Evolutionary conservation across 2,888 invertebrate species (phyloP).

Genomic region (Itoplectis maculator): DNA sequence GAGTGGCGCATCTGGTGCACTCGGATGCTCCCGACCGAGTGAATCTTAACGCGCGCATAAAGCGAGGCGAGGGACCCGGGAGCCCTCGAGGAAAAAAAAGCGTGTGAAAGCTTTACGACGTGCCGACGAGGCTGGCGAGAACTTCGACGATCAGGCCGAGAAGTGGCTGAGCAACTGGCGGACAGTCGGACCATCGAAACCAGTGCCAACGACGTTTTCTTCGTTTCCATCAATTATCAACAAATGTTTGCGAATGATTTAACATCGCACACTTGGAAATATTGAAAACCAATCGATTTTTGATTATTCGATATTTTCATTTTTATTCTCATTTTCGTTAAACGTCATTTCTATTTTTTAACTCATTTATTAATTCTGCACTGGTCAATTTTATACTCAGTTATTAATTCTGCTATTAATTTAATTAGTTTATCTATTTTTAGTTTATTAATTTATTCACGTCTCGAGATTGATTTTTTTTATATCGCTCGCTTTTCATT

Average conservation of each 20-base stretch:
- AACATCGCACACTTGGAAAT: background rate
- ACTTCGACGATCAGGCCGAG: slow-evolving; percentile 44
- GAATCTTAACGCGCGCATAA: slow-evolving; percentile 61
- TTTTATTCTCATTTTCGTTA: too few species aligned
- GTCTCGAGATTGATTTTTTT: background rate
- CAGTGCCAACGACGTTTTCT: background rate
- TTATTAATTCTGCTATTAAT: too few species aligned
- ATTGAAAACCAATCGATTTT: background rate
- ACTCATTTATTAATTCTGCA: too few species aligned
- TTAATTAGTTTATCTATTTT: too few species aligned
- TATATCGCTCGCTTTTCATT: background rate
- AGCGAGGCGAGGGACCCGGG: slow-evolving; percentile 8
- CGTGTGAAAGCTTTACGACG: slow-evolving; percentile 70
- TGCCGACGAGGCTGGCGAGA: slow-evolving; percentile 67
- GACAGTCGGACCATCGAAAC: slow-evolving; percentile 20
- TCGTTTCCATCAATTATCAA: slow-evolving; percentile 15
- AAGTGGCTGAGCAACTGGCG: slow-evolving; percentile 31
- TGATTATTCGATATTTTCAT: too few species aligned
- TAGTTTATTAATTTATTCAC: background rate
- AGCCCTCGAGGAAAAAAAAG: slow-evolving; percentile 56
- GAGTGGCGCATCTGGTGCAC: slow-evolving; percentile 64
- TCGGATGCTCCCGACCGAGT: slow-evolving; percentile 53
- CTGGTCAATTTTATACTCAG: too few species aligned
- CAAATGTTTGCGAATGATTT: background rate
- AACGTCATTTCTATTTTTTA: too few species aligned